phyloP scores from a whole-genome alignment of 2,888 invertebrate genomes.

The Drosophila helvetica region DNA sequence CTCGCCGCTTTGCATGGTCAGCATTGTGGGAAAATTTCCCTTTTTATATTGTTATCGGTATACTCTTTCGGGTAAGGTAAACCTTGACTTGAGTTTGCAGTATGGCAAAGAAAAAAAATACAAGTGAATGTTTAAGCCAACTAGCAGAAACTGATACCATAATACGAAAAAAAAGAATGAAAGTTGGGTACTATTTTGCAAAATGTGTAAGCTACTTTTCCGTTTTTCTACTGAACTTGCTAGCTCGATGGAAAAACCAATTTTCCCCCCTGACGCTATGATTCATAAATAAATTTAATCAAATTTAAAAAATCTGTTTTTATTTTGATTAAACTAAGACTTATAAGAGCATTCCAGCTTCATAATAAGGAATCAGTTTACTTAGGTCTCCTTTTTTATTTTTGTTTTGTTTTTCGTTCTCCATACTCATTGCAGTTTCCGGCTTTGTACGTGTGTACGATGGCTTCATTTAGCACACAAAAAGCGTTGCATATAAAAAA shows the following conservation, averaged over 20 bases:
- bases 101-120: not conserved
- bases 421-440: constrained; percentile 4
- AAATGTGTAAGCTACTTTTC: no score
- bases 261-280: no score
- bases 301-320: not conserved
- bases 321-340: not conserved
- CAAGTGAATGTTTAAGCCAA: not conserved
- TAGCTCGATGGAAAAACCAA: no score
- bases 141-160: not conserved
- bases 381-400: not conserved
- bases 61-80: not conserved
- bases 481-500: constrained; percentile 7
- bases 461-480: constrained; percentile 63
- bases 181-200: no score
- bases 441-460: constrained; percentile 51
- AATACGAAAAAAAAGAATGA: no score
- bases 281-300: no score
- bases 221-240: no score
- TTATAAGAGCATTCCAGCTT: constrained; percentile 4
- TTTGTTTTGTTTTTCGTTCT: constrained; percentile 6
- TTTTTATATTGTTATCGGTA: constrained; percentile 11
- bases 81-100: not conserved
- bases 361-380: not conserved
- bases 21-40: constrained; percentile 2
- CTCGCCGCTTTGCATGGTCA: constrained; percentile 17